These are phyloP conservation scores for Geotrupes spiniger DNA, from an alignment of 2,888 invertebrate genomes.

Conservation along the genomic window DNA sequence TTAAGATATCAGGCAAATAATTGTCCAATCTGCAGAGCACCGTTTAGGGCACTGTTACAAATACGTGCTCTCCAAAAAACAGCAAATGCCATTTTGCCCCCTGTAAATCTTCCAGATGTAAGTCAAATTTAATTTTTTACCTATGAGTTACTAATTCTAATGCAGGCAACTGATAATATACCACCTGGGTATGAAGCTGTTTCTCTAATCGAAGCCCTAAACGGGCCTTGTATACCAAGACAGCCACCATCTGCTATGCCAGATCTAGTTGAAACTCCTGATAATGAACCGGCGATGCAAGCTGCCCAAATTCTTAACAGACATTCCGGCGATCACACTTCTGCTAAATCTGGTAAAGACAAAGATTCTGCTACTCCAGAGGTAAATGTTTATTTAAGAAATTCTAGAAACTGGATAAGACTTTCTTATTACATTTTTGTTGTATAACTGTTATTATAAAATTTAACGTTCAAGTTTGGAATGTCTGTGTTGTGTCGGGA, in stretches of 20 bases:
- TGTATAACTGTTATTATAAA: background rate
- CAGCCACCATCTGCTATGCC: conserved; percentile 49
- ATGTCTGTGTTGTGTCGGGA: conserved; percentile 72
- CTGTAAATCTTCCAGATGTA: conserved; percentile 63
- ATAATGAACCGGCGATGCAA: conserved; percentile 64
- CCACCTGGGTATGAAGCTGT: conserved; percentile 93
- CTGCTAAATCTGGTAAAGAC: conserved; percentile 46
- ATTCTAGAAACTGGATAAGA: background rate
- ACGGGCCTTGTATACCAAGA: conserved; percentile 73
- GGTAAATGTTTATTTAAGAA: conserved; percentile 24
- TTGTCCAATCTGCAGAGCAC: conserved; percentile 98
- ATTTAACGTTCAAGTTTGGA: conserved; percentile 53
- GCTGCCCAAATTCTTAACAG: conserved; percentile 70
- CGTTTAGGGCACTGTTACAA: conserved; percentile 94
- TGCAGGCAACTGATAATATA: conserved; percentile 64
- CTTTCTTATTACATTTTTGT: background rate
- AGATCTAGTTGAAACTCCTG: conserved; percentile 56
- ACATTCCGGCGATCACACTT: conserved; percentile 52
- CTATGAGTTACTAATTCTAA: conserved; percentile 4
- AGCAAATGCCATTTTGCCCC: conserved; percentile 53
- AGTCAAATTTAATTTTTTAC: conserved; percentile 34
- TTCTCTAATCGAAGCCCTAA: conserved; percentile 91
- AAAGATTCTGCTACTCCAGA: conserved; percentile 54
- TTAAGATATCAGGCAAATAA: conserved; percentile 96
- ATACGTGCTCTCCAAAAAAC: conserved; percentile 88